Base-by-base conservation (phyloP, 2,888 invertebrate species). In the Homarus gammarus region DNA sequence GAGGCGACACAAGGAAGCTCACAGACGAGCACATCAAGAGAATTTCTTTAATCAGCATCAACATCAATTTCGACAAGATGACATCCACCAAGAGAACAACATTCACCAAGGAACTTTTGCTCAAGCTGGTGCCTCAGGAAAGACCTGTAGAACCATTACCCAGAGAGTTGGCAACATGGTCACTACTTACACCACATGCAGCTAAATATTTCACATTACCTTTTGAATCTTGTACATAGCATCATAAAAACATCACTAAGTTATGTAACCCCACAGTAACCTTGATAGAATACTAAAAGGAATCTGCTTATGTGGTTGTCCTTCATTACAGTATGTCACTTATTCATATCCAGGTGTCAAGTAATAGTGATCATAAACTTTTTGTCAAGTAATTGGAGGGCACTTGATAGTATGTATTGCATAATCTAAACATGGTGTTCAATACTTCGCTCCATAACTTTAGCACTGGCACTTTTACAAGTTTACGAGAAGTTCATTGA, bases 141-240 rank as follows among this genome's bases (percentile, higher is more conserved):
- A 91, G 51, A 90, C 89, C 8, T 94, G 94, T 84, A 92, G 92
- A 51, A 93, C 93, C 5, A 93, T 93, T 22, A 93, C 93, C 0
- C 93, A 93, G 86, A 90, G 93, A 84, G 92, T 92, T 49, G 93
- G 93, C 38, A 93, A 93, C 88, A 93, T 93, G 91, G 93, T 94
- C 1, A 93, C 93, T n/a, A 93, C 93, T 3, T 93, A 93, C 87
- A 94, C 93, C 36, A 93, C 93, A 44, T 94, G 94, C 91, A 79
- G 78, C 70, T 88, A 88, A 84, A n/a, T 64, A 27, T 64, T 27
- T 27, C 15, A 27, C 5, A n/a, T n/a, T 27, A 64, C 12, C 10
- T 6, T 49, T 56, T 56, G 12, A 56, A 56, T 56, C 56, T 44
- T 5, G 22, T 12, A 18, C 10, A 22, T 22, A 12, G 3, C 56